Conservation (phyloP, 2,113 vertebrate genomes). For the Gila orcuttii region DNA sequence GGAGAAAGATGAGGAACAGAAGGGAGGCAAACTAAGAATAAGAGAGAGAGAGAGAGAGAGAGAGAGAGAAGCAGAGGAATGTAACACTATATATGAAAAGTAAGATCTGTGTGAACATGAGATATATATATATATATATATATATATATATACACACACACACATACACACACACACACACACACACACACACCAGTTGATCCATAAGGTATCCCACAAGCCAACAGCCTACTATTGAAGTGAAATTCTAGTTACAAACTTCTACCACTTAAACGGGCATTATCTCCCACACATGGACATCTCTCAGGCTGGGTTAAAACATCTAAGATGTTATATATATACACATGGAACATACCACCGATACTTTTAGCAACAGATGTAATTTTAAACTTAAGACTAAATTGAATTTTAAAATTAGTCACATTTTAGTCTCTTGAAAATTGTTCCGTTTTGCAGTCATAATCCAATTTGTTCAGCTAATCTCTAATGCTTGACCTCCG, state of each 20-base stretch:
- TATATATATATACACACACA: no score
- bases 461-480: not conserved
- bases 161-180: no score
- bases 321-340: not conserved
- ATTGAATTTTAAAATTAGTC: constrained; percentile 30
- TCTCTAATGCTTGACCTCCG: constrained; percentile 3
- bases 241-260: constrained; percentile 22
- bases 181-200: constrained; percentile 60
- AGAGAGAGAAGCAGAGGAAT: constrained; percentile 59
- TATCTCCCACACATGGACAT: constrained; percentile 16
- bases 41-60: not conserved
- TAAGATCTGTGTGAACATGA: not conserved
- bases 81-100: constrained; percentile 48
- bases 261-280: constrained; percentile 1
- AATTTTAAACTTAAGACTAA: not conserved
- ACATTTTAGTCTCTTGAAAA: constrained; percentile 8
- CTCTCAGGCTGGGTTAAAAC: not conserved
- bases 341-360: not conserved
- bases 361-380: not conserved
- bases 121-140: no score
- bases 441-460: not conserved
- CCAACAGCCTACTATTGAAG: constrained; percentile 31
- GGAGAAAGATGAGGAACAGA: constrained; percentile 46
- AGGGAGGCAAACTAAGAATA: not conserved
- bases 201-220: constrained; percentile 54